phyloP scores from a whole-genome alignment of 1,140 invertebrate genomes.

The Trichoplusia ni region DNA sequence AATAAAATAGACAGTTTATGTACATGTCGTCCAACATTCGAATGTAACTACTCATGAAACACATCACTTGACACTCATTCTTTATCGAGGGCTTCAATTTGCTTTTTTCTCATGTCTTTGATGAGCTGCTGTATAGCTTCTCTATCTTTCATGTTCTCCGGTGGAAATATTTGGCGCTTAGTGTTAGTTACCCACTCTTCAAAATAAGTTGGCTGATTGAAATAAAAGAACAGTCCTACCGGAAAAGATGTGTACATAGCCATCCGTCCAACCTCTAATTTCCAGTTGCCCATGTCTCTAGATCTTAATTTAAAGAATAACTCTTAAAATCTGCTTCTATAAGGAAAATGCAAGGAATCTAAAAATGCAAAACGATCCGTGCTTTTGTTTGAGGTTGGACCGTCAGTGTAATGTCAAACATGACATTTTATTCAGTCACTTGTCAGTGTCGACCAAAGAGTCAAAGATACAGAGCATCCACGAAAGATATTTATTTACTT shows the following conservation, averaged over 20 bases:
- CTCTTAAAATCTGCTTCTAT: no score
- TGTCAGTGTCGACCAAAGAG: no score
- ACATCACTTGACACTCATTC: no score
- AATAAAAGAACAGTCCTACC: constrained; percentile 90
- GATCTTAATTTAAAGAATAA: background rate
- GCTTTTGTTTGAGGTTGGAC: no score
- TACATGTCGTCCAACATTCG: no score
- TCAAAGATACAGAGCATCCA: no score
- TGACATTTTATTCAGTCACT: no score
- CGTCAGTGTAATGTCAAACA: no score
- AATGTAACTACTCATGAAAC: no score
- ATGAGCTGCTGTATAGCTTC: constrained; percentile 83
- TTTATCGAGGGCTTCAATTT: constrained; percentile 56
- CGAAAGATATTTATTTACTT: no score
- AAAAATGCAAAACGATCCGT: no score
- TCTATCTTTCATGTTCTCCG: constrained; percentile 82
- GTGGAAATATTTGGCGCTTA: constrained; percentile 87
- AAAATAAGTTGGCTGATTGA: constrained; percentile 92
- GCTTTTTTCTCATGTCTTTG: constrained; percentile 81
- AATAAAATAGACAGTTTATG: background rate
- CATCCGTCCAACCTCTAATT: constrained; percentile 91
- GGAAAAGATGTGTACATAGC: constrained; percentile 93
- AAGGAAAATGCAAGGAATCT: no score
- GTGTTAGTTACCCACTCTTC: constrained; percentile 89
- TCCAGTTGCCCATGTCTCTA: constrained; percentile 86